phyloP scores from a whole-genome alignment of 2,113 vertebrate genomes.

The Manacus vitellinus region DNA sequence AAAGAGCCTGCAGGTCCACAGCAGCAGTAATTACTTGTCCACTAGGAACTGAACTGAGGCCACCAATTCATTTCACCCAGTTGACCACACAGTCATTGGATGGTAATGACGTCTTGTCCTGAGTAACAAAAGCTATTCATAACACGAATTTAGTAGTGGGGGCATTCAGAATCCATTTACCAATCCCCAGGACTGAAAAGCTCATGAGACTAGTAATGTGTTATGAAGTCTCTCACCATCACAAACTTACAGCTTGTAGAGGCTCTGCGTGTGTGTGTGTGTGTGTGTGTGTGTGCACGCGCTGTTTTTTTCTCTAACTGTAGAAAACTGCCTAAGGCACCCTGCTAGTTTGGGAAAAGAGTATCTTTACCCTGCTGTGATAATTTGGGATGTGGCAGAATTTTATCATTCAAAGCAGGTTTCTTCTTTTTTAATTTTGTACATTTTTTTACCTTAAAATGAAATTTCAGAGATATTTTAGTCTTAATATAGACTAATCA shows the following conservation, averaged over 20 bases:
- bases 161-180: slow-evolving; percentile 48
- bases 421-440: neutral
- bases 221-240: slow-evolving; percentile 28
- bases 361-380: neutral
- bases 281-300: accelerated
- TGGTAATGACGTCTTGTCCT: slow-evolving; percentile 28
- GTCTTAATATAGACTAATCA: neutral
- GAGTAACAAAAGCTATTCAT: slow-evolving; percentile 17
- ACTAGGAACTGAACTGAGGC: slow-evolving; percentile 36
- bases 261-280: neutral
- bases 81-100: slow-evolving; percentile 49
- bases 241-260: slow-evolving; percentile 10
- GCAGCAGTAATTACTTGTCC: slow-evolving; percentile 44
- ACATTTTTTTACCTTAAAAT: neutral
- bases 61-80: slow-evolving; percentile 55
- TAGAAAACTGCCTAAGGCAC: neutral
- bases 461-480: neutral
- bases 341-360: neutral
- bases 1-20: slow-evolving; percentile 7
- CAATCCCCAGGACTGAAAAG: slow-evolving; percentile 34
- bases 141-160: neutral
- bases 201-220: slow-evolving; percentile 54
- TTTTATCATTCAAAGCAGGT: neutral
- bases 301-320: neutral
- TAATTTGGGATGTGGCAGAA: slow-evolving; percentile 2